A percentile compares a stretch with the other conserved stretches of the same genome.
These are phyloP conservation scores for Sturnus vulgaris DNA, from an alignment of 2,113 vertebrate species.

Conservation along the genomic window DNA sequence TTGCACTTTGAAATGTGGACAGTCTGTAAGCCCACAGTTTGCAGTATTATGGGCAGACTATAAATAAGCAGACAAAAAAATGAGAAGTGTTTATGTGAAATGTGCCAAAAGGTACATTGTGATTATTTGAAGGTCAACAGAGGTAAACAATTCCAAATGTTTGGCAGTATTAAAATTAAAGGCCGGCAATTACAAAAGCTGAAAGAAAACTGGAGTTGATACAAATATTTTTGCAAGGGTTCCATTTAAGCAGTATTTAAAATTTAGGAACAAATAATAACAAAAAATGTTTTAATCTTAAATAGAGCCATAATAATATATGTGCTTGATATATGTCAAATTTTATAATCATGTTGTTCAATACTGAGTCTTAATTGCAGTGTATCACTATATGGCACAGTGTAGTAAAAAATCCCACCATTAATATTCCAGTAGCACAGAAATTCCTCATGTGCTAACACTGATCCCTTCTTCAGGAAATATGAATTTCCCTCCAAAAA, in stretches of 20 bases:
- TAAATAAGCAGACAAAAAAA: background rate
- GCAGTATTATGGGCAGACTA: background rate
- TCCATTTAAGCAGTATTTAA: background rate
- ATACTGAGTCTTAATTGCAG: background rate
- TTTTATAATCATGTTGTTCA: background rate
- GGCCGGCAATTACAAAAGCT: background rate
- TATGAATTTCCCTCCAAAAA: background rate
- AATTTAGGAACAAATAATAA: background rate
- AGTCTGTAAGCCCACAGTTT: background rate
- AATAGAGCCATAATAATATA: background rate
- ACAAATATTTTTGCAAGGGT: background rate
- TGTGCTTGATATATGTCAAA: background rate
- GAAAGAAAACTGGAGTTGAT: background rate
- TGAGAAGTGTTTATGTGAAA: background rate
- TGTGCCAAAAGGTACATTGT: background rate
- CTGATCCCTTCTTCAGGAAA: background rate
- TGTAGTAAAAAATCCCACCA: background rate
- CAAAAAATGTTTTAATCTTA: background rate
- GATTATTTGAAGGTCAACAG: background rate
- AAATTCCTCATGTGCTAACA: background rate
- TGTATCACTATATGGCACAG: background rate
- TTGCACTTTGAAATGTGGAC: background rate
- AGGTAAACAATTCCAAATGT: background rate
- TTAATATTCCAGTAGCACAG: background rate
- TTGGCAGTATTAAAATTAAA: background rate